These are phyloP conservation scores for Oxyscelio sp. DNA, from an alignment of 2,888 invertebrate species.

Conservation along the genomic window DNA sequence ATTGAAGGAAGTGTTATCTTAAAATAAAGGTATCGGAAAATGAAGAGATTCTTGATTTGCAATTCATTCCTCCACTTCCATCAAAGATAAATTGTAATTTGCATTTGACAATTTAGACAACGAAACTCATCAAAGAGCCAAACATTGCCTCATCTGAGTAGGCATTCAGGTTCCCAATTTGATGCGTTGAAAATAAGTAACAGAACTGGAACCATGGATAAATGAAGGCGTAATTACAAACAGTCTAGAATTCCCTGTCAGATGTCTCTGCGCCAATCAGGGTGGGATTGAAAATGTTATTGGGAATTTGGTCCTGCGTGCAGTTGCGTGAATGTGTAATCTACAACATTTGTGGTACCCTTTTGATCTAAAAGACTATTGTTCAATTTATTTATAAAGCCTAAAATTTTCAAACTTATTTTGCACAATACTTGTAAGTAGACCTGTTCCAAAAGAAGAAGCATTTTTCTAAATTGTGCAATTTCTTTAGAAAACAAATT, in stretches of 20 bases:
- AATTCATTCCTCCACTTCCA: neutral
- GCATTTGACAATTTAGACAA: conserved; percentile 35
- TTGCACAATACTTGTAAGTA: too few species aligned
- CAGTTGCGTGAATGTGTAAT: conserved; percentile 11
- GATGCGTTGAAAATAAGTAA: conserved; percentile 59
- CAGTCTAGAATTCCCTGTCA: conserved; percentile 47
- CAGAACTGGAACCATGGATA: conserved; percentile 49
- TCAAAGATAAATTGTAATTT: conserved; percentile 25
- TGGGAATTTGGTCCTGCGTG: conserved; percentile 40
- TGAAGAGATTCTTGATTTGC: neutral
- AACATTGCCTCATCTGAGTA: conserved; percentile 55
- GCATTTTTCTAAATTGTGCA: too few species aligned
- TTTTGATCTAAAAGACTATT: too few species aligned
- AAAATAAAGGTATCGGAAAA: too few species aligned
- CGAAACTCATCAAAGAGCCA: conserved; percentile 53
- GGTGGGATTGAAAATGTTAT: conserved; percentile 48
- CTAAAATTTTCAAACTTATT: too few species aligned
- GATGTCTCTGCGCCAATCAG: conserved; percentile 35
- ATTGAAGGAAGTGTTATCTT: too few species aligned
- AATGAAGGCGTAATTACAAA: conserved; percentile 64
- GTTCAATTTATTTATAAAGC: too few species aligned
- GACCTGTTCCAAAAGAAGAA: too few species aligned
- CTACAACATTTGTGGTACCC: neutral
- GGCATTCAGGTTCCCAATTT: conserved; percentile 61
- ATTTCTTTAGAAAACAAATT: too few species aligned